Percentiles rank a stretch among this genome's conserved stretches.
These are phyloP conservation scores for Erpetoichthys calabaricus DNA, from an alignment of 2,797 vertebrate genomes.

Conservation along the genomic window DNA sequence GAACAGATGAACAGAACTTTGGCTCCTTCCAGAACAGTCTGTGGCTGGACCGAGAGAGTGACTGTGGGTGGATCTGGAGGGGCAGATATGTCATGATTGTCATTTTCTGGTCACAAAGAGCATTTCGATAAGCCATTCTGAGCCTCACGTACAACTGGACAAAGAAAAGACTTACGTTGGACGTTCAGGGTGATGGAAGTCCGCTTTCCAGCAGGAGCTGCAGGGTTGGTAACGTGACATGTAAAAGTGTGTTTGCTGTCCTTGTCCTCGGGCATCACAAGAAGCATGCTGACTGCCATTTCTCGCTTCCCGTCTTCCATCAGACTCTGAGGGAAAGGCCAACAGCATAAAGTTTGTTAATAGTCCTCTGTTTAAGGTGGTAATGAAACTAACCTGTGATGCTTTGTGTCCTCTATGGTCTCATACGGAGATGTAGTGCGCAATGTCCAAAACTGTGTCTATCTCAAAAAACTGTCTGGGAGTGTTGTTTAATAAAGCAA, in stretches of 20 bases:
- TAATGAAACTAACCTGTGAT: no score
- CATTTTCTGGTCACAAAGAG: no score
- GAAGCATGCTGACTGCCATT: conserved; percentile 62
- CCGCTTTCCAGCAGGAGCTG: conserved; percentile 66
- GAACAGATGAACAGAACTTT: conserved; percentile 75
- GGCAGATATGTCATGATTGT: neutral
- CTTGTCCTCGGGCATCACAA: conserved; percentile 60
- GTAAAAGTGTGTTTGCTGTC: conserved; percentile 72
- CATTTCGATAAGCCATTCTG: no score
- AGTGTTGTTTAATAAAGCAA: no score
- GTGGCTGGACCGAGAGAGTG: conserved; percentile 73
- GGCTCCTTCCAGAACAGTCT: conserved; percentile 69
- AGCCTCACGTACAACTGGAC: neutral
- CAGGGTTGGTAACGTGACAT: conserved; percentile 70
- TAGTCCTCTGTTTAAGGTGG: no score
- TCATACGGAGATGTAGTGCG: no score
- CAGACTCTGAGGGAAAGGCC: conserved; percentile 35
- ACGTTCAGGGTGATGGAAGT: conserved; percentile 70
- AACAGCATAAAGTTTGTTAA: no score
- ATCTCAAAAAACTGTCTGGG: no score
- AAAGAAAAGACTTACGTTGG: conserved; percentile 60
- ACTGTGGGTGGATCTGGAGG: conserved; percentile 71
- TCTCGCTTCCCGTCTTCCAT: conserved; percentile 66
- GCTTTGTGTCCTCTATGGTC: neutral
- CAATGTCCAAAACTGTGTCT: no score